Conservation (phyloP, 1,140 invertebrate species). For the Megathymus violae region DNA sequence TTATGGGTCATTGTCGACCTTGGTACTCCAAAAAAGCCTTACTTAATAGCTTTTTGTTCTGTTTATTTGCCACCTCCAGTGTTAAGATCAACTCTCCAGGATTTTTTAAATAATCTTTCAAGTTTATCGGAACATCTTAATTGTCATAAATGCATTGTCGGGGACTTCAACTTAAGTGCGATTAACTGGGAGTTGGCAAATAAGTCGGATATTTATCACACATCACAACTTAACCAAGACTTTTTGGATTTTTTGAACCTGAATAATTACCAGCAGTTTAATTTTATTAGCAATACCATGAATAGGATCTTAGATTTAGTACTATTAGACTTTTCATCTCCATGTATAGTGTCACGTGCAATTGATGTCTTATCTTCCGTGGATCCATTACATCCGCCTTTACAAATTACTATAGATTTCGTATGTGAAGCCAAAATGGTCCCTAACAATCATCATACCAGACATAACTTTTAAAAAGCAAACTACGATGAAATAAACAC, state of each 20-base stretch:
- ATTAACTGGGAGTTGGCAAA: constrained; percentile 36
- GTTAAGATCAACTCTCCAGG: constrained; percentile 4
- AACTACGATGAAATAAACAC: constrained; percentile 32
- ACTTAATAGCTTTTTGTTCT: constrained; percentile 34
- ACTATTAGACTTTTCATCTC: constrained; percentile 9
- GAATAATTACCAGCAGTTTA: constrained; percentile 33
- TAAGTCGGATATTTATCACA: constrained; percentile 11
- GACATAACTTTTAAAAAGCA: constrained; percentile 42
- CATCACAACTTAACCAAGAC: constrained; percentile 1
- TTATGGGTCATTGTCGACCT: constrained; percentile 37
- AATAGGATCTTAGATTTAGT: constrained; percentile 36
- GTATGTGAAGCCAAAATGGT: background rate
- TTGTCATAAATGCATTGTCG: constrained; percentile 23
- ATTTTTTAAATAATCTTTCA: constrained; percentile 33
- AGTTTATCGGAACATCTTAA: constrained; percentile 14
- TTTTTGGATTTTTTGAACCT: constrained; percentile 30
- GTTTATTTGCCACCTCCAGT: constrained; percentile 45
- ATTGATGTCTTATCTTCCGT: constrained; percentile 13
- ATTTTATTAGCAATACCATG: constrained; percentile 20
- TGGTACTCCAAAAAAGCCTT: background rate
- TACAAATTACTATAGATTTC: constrained; percentile 21
- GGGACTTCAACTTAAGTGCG: constrained; percentile 42
- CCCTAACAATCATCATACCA: background rate
- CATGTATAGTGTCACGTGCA: constrained; percentile 15
- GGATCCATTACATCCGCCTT: constrained; percentile 40